Evolutionary conservation across 2,797 vertebrate species (phyloP).

Genomic region (Lates japonicus): DNA sequence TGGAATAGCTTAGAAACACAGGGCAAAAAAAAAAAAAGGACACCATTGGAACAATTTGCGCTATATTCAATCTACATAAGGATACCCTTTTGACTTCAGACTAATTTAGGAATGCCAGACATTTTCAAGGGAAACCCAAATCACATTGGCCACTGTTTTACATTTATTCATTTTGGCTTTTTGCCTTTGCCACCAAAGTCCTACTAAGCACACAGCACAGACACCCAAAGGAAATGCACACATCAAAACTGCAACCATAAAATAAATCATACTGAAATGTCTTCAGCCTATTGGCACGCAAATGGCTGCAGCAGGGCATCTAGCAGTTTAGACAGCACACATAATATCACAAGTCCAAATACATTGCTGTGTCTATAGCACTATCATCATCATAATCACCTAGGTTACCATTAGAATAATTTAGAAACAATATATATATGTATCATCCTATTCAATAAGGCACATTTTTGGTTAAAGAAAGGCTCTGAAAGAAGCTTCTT

Average conservation of each 20-base stretch:
- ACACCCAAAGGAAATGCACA: conserved; percentile 84
- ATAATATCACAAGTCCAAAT: conserved; percentile 85
- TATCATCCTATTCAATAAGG: conserved; percentile 85
- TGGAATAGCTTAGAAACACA: conserved; percentile 84
- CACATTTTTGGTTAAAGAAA: conserved; percentile 89
- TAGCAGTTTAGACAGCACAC: conserved; percentile 84
- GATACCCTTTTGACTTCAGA: conserved; percentile 76
- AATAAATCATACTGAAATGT: conserved; percentile 79
- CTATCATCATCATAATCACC: conserved; percentile 81
- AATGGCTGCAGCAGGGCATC: conserved; percentile 82
- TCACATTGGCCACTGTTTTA: conserved; percentile 80
- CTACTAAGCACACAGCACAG: conserved; percentile 85
- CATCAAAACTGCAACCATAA: conserved; percentile 78
- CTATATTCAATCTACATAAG: conserved; percentile 84
- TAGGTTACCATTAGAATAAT: conserved; percentile 79
- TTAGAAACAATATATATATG: conserved; percentile 80
- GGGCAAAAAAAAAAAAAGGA: conserved; percentile 70
- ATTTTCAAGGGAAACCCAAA: conserved; percentile 77
- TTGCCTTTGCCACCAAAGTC: conserved; percentile 78
- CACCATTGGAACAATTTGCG: conserved; percentile 82
- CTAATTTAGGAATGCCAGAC: conserved; percentile 79
- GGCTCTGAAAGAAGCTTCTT: conserved; percentile 87
- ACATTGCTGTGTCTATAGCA: conserved; percentile 87
- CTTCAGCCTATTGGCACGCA: conserved; percentile 84
- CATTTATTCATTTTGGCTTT: conserved; percentile 78